These are phyloP conservation scores for Knipowitschia caucasica DNA, from an alignment of 2,797 vertebrate genomes.

Conservation along the genomic window DNA sequence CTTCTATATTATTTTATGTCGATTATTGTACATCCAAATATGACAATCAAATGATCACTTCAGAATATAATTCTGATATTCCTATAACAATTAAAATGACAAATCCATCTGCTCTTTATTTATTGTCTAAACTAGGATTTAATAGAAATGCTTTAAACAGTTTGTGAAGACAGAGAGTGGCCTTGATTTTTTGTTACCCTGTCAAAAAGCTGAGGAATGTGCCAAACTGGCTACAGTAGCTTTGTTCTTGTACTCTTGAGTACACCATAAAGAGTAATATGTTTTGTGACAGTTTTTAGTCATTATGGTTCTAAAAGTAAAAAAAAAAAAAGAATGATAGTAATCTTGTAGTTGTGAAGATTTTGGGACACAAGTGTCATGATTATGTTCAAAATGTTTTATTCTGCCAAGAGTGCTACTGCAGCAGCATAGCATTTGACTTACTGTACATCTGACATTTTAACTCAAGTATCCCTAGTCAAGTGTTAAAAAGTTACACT, in stretches of 20 bases:
- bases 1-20: conserved; percentile 50
- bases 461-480: too few species aligned
- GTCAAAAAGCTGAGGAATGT: conserved; percentile 74
- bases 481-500: too few species aligned
- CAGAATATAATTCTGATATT: conserved; percentile 45
- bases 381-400: too few species aligned
- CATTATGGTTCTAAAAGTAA: background rate
- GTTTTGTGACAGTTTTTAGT: conserved; percentile 43
- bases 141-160: conserved; percentile 56
- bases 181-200: conserved; percentile 78
- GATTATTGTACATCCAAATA: conserved; percentile 16
- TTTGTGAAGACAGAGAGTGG: conserved; percentile 66
- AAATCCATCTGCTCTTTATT: conserved; percentile 59
- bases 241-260: conserved; percentile 65
- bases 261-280: conserved; percentile 59
- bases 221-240: conserved; percentile 77
- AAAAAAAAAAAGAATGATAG: too few species aligned
- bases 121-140: conserved; percentile 65
- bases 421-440: too few species aligned
- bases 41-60: conserved; percentile 33
- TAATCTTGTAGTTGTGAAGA: too few species aligned
- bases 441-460: too few species aligned
- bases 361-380: too few species aligned
- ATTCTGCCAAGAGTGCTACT: too few species aligned
- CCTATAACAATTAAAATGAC: conserved; percentile 51